These are phyloP conservation scores for Chelon labrosus DNA, from an alignment of 2,797 vertebrate genomes.

Conservation along the genomic window DNA sequence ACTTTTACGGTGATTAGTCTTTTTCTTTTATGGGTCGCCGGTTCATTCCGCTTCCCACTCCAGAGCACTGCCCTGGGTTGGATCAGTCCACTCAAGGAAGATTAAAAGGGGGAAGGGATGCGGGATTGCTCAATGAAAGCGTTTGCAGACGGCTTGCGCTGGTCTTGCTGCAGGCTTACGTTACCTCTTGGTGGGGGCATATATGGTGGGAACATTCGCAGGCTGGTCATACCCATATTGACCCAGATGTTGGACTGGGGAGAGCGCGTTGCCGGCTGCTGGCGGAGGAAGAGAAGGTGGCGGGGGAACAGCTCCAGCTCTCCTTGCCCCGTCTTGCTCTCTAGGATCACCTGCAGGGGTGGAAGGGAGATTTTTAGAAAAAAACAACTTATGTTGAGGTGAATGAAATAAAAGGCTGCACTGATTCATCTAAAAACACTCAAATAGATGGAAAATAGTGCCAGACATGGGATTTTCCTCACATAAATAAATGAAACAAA, in stretches of 20 bases:
- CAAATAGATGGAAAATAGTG: no score
- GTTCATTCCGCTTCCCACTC: slow-evolving; percentile 40
- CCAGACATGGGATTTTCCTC: no score
- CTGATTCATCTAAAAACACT: no score
- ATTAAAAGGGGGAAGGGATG: slow-evolving; percentile 49
- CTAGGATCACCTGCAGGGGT: slow-evolving; percentile 90
- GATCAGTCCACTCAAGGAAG: slow-evolving; percentile 64
- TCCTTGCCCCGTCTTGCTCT: slow-evolving; percentile 86
- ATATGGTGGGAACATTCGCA: slow-evolving; percentile 97
- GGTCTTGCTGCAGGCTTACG: slow-evolving; percentile 99
- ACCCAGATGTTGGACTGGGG: slow-evolving; percentile 99
- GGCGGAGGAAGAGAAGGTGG: slow-evolving; percentile 96
- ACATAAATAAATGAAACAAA: no score
- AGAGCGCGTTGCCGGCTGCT: slow-evolving; percentile 93
- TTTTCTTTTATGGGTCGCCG: slow-evolving; percentile 30
- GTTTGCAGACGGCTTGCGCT: slow-evolving; percentile 55
- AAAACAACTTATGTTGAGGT: no score
- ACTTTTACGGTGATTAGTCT: slow-evolving; percentile 29
- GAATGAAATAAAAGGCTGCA: no score
- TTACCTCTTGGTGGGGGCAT: slow-evolving; percentile 94
- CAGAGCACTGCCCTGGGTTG: slow-evolving; percentile 29
- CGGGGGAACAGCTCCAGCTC: slow-evolving; percentile 97
- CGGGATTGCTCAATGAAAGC: slow-evolving; percentile 47
- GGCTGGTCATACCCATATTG: slow-evolving; percentile 99
- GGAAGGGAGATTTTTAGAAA: not conserved